Conservation (phyloP, 2,888 invertebrate species). For the Drosophila antonietae region DNA sequence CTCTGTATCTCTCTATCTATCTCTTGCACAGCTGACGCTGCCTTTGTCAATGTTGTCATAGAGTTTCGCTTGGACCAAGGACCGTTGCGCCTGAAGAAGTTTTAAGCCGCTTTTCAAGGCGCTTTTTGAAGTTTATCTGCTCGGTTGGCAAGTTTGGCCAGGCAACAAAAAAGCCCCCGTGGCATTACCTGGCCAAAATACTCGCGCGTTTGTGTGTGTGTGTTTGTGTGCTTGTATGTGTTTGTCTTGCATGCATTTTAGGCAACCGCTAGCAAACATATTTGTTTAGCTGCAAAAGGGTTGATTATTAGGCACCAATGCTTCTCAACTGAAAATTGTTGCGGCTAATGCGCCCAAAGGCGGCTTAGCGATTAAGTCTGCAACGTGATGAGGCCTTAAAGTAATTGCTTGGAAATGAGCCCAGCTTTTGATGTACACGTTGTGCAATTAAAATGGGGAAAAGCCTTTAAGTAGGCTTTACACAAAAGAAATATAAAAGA, state of each 20-base stretch:
- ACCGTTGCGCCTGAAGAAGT: slow-evolving; percentile 50
- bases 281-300: slow-evolving; percentile 63
- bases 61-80: slow-evolving; percentile 31
- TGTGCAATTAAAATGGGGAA: slow-evolving; percentile 46
- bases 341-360: slow-evolving; percentile 64
- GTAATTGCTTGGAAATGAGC: slow-evolving; percentile 64
- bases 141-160: slow-evolving; percentile 33
- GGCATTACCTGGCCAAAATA: slow-evolving; percentile 38
- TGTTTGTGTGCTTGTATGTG: background rate
- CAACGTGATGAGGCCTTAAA: slow-evolving; percentile 49
- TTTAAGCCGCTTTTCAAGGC: slow-evolving; percentile 70
- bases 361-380: slow-evolving; percentile 60
- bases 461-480: slow-evolving; percentile 21
- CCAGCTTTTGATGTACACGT: slow-evolving; percentile 53
- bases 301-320: slow-evolving; percentile 56
- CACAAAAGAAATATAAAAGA: background rate
- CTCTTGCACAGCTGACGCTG: slow-evolving; percentile 9
- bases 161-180: slow-evolving; percentile 12
- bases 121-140: slow-evolving; percentile 70
- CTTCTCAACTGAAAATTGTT: slow-evolving; percentile 37
- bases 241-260: slow-evolving; percentile 44
- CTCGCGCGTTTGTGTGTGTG: background rate
- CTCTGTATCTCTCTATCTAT: background rate
- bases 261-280: slow-evolving; percentile 42
- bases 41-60: slow-evolving; percentile 67